Evolutionary conservation across 2,113 vertebrate species (phyloP), one percentile per base, ranked within the genome.

Genomic region (Melanerpes formicivorus): DNA sequence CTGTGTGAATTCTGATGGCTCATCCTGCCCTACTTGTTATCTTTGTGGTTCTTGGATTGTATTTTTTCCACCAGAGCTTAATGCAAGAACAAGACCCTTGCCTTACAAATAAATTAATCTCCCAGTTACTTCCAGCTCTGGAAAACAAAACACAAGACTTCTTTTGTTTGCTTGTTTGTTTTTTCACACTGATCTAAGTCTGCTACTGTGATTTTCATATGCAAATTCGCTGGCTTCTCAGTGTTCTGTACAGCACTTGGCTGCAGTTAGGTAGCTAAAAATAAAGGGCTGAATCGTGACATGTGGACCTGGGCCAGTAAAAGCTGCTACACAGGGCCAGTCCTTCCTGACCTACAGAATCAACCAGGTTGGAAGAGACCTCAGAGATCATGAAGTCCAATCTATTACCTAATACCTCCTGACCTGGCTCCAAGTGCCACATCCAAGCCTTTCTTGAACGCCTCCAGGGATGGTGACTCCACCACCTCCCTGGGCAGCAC

Each of bases 201-300:
- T 52, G 14, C 85, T 88, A 67, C 52, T 44, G 30, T 60, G 82
- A 93, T 85, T 94, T 93, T 74, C 48, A 54, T 81, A 92, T 72
- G 80, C 83, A 94, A 94, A 95, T 89, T 48, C 79, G 77, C 56
- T 91, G 70, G 63, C 63, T 93, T 91, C 93, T 94, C 89, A 78
- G 55, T 58, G 82, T 50, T 91, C 72, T 64, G 15, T 75, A 76
- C 69, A 94, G 87, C 87, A 95, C 37, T 89, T 93, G 92, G 72
- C 87, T 91, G 84, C 63, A 90, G 87, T 89, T 80, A 89, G 18
- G 73, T 32, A 91, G 82, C 93, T 96, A 96, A 94, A 96, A 93
- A 96, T 94, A 96, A 92, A 80, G 69, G 76, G 26, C 79, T 94
- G 91, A 95, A 95, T 93, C 82, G 84, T 6, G 1, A 65, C 3